Evolutionary conservation across 2,888 invertebrate species (phyloP), one percentile per base, ranked within the genome.

Genomic region (Nomada lathburiana): DNA sequence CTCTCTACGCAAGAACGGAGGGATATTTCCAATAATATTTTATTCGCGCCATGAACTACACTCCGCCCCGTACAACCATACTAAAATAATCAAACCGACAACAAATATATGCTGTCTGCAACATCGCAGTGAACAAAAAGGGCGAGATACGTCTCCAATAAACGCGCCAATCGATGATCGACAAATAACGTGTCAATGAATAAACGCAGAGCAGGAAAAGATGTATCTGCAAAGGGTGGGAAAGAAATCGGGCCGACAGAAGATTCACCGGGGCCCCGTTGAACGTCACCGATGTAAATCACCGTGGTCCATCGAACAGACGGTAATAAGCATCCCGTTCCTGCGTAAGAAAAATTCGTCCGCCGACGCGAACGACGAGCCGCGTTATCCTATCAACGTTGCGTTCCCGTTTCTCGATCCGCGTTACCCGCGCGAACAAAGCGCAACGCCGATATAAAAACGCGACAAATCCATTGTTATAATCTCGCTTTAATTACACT

Each of bases 401-500:
- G 11, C 52, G 36, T n/a, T 79, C 71, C 53, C 64, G 57, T 68
- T 50, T 11, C 55, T 1, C 64, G 16, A 20, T 9, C 10, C 20
- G 50, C 1, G 23, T 68, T 71, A 70, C 47, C 29, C 26, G 13
- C 52, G 29, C 36, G 16, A 75, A 67, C 20, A 62, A 57, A 73
- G 65, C 52, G 75, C 78, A 68, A 26, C 5, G 63, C 64, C 70
- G 57, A 59, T 47, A 73, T 74, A 60, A 79, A 79, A 83, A 80
- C 83, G 42, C 57, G 79, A 80, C 80, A 77, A 87, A 83, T 81
- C 78, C 83, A 85, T 87, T 87, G 86, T 87, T 87, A 80, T 85
- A 86, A 87, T 87, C 76, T 79, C 81, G 76, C 74, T 87, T 87
- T 87, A 87, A 87, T 87, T 87, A 87, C 87, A 79, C 87, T 87